Evolutionary conservation across 2,888 invertebrate genomes (phyloP).

Genomic region (Coenonympha arcania): DNA sequence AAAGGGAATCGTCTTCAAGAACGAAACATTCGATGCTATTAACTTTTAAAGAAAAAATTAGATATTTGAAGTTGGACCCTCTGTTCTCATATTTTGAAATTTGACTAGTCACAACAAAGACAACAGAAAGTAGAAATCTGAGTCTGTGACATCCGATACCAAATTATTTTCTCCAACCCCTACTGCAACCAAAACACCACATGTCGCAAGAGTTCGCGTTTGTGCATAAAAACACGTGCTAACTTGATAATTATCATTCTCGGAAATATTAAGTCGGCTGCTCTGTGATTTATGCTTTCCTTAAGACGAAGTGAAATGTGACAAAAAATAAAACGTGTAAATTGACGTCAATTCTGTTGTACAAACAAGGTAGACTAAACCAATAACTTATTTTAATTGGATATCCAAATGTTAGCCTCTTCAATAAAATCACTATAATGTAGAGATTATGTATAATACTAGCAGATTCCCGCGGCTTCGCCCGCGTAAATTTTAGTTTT

Average conservation of each 20-base stretch:
- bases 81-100: neutral
- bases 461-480: too few relatives aligned
- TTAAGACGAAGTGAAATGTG: conserved; percentile 31
- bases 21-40: too few relatives aligned
- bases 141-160: conserved; percentile 16
- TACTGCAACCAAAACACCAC: conserved; percentile 24
- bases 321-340: neutral
- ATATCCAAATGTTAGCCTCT: too few relatives aligned
- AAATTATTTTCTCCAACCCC: conserved; percentile 4
- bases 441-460: too few relatives aligned
- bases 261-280: conserved; percentile 39
- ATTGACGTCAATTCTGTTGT: neutral
- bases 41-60: too few relatives aligned
- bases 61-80: too few relatives aligned
- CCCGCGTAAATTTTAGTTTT: too few relatives aligned
- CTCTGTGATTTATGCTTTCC: conserved; percentile 56
- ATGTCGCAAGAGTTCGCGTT: conserved; percentile 29
- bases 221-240: conserved; percentile 58
- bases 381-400: neutral
- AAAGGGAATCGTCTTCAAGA: too few relatives aligned
- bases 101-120: neutral
- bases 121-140: conserved; percentile 14
- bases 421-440: too few relatives aligned
- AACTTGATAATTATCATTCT: conserved; percentile 66
- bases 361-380: neutral